A percentile compares a stretch with the other conserved stretches of the same genome.
Evolutionary conservation across 2,113 vertebrate species (phyloP).

Genomic region (Carlito syrichta): DNA sequence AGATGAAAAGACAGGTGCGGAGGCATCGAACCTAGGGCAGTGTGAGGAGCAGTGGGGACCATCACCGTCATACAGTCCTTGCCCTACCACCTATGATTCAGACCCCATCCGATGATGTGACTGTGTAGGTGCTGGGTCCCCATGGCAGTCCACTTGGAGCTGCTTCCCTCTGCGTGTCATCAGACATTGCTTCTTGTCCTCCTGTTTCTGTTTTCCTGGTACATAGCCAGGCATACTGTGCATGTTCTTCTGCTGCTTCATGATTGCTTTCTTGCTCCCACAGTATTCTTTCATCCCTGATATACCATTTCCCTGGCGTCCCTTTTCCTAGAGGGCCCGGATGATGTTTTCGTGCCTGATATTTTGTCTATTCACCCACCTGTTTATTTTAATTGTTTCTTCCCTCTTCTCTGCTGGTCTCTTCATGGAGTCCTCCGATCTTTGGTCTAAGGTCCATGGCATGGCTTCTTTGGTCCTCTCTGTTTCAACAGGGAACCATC

Average conservation of each 20-base stretch:
- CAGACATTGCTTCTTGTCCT: neutral
- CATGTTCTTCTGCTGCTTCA: neutral
- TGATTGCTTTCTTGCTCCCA: conserved; percentile 37
- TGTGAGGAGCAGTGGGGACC: neutral
- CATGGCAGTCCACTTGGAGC: too few relatives aligned
- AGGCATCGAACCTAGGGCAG: neutral
- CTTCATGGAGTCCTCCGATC: conserved; percentile 48
- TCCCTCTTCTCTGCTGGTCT: conserved; percentile 21
- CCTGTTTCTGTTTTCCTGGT: neutral
- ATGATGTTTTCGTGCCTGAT: conserved; percentile 47
- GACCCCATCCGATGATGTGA: neutral
- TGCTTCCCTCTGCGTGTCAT: neutral
- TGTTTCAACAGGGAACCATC: conserved; percentile 9
- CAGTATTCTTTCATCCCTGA: conserved; percentile 31
- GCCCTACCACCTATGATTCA: neutral
- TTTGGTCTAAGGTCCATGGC: conserved; percentile 50
- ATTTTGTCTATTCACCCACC: conserved; percentile 54
- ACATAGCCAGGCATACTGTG: neutral
- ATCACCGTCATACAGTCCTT: neutral
- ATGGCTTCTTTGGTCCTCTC: conserved; percentile 56
- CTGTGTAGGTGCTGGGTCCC: neutral
- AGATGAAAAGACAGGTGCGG: neutral
- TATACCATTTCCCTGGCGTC: conserved; percentile 41
- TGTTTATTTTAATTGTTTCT: conserved; percentile 64
- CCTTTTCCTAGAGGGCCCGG: neutral